These are phyloP conservation scores for Chromis chromis DNA, from an alignment of 2,797 vertebrate species.

Conservation along the genomic window DNA sequence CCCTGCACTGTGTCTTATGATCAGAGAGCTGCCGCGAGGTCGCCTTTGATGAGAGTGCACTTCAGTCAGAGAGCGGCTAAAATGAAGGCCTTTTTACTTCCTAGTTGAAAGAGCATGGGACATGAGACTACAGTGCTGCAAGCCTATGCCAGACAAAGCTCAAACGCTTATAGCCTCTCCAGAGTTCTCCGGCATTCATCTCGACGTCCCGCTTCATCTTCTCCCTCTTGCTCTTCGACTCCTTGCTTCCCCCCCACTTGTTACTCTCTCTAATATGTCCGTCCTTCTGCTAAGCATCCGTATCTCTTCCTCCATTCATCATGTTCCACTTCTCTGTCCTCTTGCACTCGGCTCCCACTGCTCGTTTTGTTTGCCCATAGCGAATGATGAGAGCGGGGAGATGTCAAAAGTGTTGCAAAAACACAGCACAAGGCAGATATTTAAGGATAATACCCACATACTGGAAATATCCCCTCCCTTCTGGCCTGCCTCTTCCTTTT, in stretches of 20 bases:
- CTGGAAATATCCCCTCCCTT: not conserved
- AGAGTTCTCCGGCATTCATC: slow-evolving; percentile 64
- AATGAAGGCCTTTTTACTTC: slow-evolving; percentile 62
- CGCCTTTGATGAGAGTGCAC: slow-evolving; percentile 64
- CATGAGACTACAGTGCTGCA: slow-evolving; percentile 53
- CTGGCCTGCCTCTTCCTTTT: not conserved
- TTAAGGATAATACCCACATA: not conserved
- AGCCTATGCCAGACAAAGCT: slow-evolving; percentile 51
- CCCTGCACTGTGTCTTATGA: slow-evolving; percentile 28
- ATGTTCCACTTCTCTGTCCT: slow-evolving; percentile 26
- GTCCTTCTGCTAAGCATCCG: slow-evolving; percentile 24
- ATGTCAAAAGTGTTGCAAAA: slow-evolving; percentile 21
- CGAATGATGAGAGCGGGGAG: slow-evolving; percentile 7
- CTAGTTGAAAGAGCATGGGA: slow-evolving; percentile 74
- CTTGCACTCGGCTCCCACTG: not conserved
- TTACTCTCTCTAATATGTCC: slow-evolving; percentile 42
- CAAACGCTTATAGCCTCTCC: slow-evolving; percentile 60
- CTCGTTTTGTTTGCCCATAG: slow-evolving; percentile 26
- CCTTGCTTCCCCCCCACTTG: slow-evolving; percentile 23
- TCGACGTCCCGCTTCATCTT: slow-evolving; percentile 52
- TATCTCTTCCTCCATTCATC: slow-evolving; percentile 47
- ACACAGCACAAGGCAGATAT: not conserved
- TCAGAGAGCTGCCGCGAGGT: slow-evolving; percentile 61
- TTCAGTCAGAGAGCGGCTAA: slow-evolving; percentile 55
- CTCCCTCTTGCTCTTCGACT: slow-evolving; percentile 15